phyloP scores from a whole-genome alignment of 1,140 invertebrate species.

The Brachionus plicatilis region DNA sequence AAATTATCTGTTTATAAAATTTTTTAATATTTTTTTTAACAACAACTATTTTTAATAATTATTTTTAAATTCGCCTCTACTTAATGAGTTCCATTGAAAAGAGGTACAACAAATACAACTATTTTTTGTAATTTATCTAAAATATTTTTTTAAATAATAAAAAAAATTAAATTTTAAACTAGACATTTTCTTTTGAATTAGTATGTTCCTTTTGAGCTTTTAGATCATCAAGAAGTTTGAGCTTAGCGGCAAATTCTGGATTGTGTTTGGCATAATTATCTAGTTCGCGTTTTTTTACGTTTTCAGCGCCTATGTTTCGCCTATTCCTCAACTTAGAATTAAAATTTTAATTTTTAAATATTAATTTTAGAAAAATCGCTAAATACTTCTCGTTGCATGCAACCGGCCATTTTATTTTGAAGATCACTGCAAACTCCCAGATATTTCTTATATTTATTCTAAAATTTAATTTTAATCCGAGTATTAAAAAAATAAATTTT shows the following conservation, averaged over 20 bases:
- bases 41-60: too few species aligned
- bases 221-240: slow-evolving; percentile 12
- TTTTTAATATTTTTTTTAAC: too few species aligned
- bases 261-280: slow-evolving; percentile 25
- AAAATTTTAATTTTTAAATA: background rate
- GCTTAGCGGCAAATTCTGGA: slow-evolving; percentile 34
- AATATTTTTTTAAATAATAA: background rate
- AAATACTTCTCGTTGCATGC: slow-evolving; percentile 23
- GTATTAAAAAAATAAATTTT: background rate
- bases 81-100: too few species aligned
- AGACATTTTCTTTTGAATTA: background rate
- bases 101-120: too few species aligned
- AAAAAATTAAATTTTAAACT: background rate
- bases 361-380: background rate
- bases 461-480: background rate
- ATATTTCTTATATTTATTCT: slow-evolving; percentile 28
- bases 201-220: background rate
- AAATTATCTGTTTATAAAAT: too few species aligned
- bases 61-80: too few species aligned
- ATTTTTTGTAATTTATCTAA: background rate
- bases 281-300: slow-evolving; percentile 15
- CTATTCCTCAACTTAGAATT: background rate
- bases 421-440: background rate
- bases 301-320: slow-evolving; percentile 16
- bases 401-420: slow-evolving; percentile 32